Conservation (phyloP, 1,140 invertebrate genomes). For the Sipha flava region DNA sequence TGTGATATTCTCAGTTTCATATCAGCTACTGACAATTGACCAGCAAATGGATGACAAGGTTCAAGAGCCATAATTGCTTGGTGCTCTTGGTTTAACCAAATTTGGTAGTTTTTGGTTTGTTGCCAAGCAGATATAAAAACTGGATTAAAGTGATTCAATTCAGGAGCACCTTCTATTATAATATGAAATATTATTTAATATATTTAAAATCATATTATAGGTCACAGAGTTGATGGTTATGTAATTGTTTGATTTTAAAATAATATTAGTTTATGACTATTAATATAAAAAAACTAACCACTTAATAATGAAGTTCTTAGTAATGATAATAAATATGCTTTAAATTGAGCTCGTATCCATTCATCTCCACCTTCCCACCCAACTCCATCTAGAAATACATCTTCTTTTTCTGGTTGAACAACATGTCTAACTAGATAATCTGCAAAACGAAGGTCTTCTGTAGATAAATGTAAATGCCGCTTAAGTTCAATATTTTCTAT, state of each 20-base stretch:
- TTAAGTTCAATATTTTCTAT: conserved; percentile 75
- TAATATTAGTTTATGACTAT: not conserved
- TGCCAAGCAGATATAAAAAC: conserved; percentile 79
- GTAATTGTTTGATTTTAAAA: not conserved
- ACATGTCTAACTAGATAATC: conserved; percentile 87
- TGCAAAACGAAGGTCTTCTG: conserved; percentile 91
- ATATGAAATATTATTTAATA: not conserved
- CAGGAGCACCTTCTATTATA: conserved; percentile 58
- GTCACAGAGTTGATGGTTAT: too few species aligned
- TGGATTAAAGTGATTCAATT: conserved; percentile 81
- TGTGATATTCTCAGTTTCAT: conserved; percentile 86
- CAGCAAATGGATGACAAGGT: conserved; percentile 81
- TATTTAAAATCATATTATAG: too few species aligned
- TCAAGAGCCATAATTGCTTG: conserved; percentile 59
- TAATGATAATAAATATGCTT: conserved; percentile 80
- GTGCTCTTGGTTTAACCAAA: conserved; percentile 61
- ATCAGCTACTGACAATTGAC: conserved; percentile 84
- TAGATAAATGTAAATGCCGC: conserved; percentile 75
- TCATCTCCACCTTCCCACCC: conserved; percentile 87
- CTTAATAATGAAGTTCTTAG: conserved; percentile 65
- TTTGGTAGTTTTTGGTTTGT: conserved; percentile 77
- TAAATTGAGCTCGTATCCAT: conserved; percentile 93
- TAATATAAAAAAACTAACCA: not conserved
- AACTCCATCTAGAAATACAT: conserved; percentile 63
- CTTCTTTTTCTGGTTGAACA: conserved; percentile 56